Percentiles rank a stretch among this genome's conserved stretches.
Conservation (phyloP, 2,797 vertebrate genomes). For the Squalus acanthias region DNA sequence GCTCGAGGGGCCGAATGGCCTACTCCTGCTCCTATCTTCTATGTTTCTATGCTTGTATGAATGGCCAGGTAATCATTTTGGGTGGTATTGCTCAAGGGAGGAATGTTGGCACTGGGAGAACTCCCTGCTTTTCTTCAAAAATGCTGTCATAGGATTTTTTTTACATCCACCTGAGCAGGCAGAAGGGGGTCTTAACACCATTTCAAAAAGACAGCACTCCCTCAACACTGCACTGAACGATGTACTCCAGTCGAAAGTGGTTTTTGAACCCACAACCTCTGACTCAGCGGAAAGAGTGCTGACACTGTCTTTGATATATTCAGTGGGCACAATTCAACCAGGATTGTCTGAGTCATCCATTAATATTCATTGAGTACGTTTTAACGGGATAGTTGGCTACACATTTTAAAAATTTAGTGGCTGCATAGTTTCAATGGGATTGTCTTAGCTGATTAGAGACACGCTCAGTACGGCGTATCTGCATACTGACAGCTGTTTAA, state of each 20-base stretch:
- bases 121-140: background rate
- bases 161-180: background rate
- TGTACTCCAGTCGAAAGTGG: background rate
- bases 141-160: background rate
- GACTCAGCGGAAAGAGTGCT: background rate
- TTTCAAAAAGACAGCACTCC: background rate
- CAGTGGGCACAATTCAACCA: background rate
- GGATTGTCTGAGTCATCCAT: slow-evolving; percentile 5
- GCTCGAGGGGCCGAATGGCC: too few relatives aligned
- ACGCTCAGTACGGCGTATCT: background rate
- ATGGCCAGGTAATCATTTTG: background rate
- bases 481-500: background rate
- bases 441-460: background rate
- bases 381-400: background rate
- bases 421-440: background rate
- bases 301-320: background rate
- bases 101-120: background rate
- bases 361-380: background rate
- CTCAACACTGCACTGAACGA: background rate
- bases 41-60: background rate
- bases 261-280: background rate
- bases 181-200: too few relatives aligned
- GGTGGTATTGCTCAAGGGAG: background rate
- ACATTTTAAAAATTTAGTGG: background rate
- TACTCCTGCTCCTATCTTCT: too few relatives aligned